Percentiles rank a stretch among this genome's conserved stretches.
Evolutionary conservation across 2,888 invertebrate genomes (phyloP).

Genomic region (Meiosimyza decipiens): DNA sequence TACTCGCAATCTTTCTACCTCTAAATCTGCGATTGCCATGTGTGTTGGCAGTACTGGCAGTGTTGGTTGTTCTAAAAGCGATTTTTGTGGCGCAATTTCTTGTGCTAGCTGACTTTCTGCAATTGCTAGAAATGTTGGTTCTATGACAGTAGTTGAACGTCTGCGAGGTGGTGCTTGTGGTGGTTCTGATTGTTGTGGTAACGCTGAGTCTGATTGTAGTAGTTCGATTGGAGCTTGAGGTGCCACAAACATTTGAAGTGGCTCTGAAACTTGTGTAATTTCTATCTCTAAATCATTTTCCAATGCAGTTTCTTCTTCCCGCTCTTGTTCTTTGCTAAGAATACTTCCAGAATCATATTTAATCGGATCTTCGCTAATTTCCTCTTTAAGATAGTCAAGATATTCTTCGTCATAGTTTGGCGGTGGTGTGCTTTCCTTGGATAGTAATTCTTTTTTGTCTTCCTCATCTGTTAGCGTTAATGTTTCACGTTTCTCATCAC

Average conservation of each 20-base stretch:
- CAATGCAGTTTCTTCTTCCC: conserved; percentile 33
- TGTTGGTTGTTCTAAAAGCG: conserved; percentile 41
- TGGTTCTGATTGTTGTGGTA: conserved; percentile 43
- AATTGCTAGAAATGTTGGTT: conserved; percentile 41
- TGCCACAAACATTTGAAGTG: not conserved
- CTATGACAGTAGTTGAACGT: conserved; percentile 57
- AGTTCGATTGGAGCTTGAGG: not conserved
- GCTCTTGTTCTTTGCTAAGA: not conserved
- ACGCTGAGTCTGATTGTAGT: conserved; percentile 24
- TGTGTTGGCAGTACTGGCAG: conserved; percentile 49
- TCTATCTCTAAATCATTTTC: conserved; percentile 36
- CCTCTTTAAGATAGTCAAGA: conserved; percentile 46
- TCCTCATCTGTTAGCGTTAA: conserved; percentile 17
- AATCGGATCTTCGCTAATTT: conserved; percentile 43
- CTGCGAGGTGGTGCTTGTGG: conserved; percentile 61
- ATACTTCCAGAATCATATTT: conserved; percentile 38
- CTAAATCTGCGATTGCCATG: conserved; percentile 77
- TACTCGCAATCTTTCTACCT: conserved; percentile 82
- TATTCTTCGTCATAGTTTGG: conserved; percentile 48
- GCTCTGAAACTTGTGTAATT: conserved; percentile 27
- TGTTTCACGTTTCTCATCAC: conserved; percentile 45
- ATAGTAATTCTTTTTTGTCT: not conserved
- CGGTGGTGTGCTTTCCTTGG: conserved; percentile 32
- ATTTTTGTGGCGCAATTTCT: conserved; percentile 28
- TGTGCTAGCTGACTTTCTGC: conserved; percentile 42